Base-by-base conservation (phyloP, 2,888 invertebrate species). In the Luperina testacea region DNA sequence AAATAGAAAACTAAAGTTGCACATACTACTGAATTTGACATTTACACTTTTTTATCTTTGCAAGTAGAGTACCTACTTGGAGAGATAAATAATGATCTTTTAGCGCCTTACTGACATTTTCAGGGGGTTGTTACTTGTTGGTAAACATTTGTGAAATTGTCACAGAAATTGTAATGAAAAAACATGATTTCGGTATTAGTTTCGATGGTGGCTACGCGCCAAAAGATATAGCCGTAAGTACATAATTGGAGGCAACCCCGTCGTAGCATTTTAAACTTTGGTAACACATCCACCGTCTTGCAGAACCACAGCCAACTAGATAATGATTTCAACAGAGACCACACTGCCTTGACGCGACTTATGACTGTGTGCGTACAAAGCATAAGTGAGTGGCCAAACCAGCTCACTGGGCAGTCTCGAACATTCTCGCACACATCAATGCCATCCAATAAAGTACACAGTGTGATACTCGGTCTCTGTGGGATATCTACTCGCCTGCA, bases 391-490 rank as follows among this genome's bases (percentile, higher is more conserved):
- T 57, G 32, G 32, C 7, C 53, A 45, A 51, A 59, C 76, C 48
- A 20, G 68, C 17, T 78, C 6, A 45, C 15, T 38, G 51, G 42
- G 42, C 42, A n/a, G 2, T 45, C 42, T 67, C 27, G 72, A 73
- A n/a, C 61, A 38, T 61, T 79, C 65, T 72, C 32, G 32, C 42
- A 80, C 24, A 73, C 48, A 65, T 63, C 17, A n/a, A 27, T 0
- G 20, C 61, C 75, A 48, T 11, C 8, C 6, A 20, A 20, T 20
- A n/a, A 38, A 1, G 4, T n/a, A 32, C 17, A 24, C 38, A 68
- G 6, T 53, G 2, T 11, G 27, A 48, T 20, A 20, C 15, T 68
- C 13, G 7, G 61, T 48, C 48, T 80, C 80, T 80, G 61, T 80
- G 8, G 9, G 24, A 27, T 73, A 45, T 57, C 17, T 68, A 63